Conservation (phyloP, 2,113 vertebrate species). For the Elanus axillaris region DNA sequence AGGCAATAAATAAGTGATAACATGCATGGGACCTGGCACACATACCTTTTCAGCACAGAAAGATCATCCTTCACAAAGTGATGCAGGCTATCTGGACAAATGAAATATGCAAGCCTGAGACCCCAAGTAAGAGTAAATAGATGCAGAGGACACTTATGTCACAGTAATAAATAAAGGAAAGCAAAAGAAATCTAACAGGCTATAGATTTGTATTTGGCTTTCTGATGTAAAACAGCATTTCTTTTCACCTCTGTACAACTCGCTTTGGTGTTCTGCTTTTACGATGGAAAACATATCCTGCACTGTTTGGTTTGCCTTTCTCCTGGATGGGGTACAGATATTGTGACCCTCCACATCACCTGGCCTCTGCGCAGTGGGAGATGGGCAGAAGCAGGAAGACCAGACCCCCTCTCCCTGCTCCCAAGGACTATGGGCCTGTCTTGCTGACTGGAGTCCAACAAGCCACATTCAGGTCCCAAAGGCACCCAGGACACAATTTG, state of each 20-base stretch:
- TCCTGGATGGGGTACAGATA: not conserved
- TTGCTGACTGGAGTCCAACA: not conserved
- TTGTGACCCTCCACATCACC: not conserved
- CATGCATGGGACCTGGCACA: slow-evolving; percentile 10
- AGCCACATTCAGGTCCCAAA: not conserved
- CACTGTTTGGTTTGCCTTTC: not conserved
- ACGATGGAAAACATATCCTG: rapidly evolving
- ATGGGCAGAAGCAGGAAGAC: not conserved
- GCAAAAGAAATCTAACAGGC: not conserved
- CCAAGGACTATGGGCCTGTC: not conserved
- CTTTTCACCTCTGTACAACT: not conserved
- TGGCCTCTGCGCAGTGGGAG: not conserved
- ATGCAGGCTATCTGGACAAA: slow-evolving; percentile 1
- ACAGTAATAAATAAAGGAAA: slow-evolving; percentile 7
- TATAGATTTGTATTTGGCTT: not conserved
- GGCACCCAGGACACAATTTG: not conserved
- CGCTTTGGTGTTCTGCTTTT: not conserved
- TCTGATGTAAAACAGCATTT: not conserved
- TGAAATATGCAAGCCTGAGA: slow-evolving; percentile 12
- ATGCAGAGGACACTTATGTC: not conserved
- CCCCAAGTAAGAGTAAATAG: slow-evolving; percentile 15
- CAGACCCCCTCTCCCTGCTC: not conserved
- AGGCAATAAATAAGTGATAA: slow-evolving; percentile 46
- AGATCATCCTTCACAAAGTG: not conserved
- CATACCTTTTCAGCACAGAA: not conserved